These are phyloP conservation scores for Beroe ovata DNA, from an alignment of 37 sponge, comb jelly and placozoan species.

Conservation along the genomic window DNA sequence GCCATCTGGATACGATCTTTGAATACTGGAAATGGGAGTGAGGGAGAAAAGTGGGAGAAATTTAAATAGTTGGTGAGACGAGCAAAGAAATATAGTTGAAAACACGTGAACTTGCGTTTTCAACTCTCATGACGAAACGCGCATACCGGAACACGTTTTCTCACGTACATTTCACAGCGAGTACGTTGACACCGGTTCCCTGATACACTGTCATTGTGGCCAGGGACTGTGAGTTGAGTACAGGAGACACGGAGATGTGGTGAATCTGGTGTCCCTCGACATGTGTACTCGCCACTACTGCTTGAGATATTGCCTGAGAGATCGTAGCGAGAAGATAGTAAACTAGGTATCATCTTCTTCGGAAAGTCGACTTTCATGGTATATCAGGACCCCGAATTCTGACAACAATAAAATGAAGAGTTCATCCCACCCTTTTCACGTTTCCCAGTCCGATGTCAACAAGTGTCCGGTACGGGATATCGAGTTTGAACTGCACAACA, in stretches of 20 bases:
- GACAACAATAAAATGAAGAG: not conserved
- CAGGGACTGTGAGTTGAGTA: not conserved
- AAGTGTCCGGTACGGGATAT: not conserved
- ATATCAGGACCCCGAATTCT: no score
- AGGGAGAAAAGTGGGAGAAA: no score
- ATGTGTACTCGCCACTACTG: not conserved
- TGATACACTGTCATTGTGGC: constrained; percentile 19
- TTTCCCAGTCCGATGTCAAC: not conserved
- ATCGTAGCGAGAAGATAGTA: not conserved
- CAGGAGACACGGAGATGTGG: constrained; percentile 18
- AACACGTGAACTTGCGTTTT: no score
- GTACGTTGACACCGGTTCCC: not conserved
- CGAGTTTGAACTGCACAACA: constrained; percentile 27
- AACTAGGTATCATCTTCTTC: no score
- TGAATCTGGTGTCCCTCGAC: not conserved
- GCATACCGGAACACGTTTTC: no score
- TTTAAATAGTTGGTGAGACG: no score
- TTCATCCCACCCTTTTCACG: not conserved
- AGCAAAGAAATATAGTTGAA: no score
- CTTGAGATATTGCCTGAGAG: not conserved
- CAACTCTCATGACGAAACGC: no score
- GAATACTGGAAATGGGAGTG: constrained; percentile 7
- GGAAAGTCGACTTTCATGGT: no score
- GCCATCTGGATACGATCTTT: constrained; percentile 21
- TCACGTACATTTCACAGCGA: constrained; percentile 1